These are phyloP conservation scores for Meloe dianella DNA, from an alignment of 2,888 invertebrate genomes.

Conservation along the genomic window DNA sequence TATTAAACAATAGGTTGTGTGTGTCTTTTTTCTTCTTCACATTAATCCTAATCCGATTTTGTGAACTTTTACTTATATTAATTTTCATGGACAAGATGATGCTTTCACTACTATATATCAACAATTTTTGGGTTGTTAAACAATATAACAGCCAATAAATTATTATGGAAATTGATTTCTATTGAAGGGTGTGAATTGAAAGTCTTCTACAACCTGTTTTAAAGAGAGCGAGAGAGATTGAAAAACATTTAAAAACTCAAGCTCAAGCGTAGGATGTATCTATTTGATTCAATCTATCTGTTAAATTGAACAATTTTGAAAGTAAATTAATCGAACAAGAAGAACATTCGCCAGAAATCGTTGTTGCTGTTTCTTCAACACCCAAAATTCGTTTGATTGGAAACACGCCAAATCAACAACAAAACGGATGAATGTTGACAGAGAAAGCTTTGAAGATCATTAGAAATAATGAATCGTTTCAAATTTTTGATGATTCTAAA, in stretches of 20 bases:
- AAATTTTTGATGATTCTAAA: not conserved
- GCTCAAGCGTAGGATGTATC: not conserved
- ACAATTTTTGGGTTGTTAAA: not conserved
- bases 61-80: slow-evolving; percentile 6
- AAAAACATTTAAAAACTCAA: too few relatives aligned
- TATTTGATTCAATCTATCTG: not conserved
- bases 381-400: not conserved
- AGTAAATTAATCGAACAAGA: not conserved
- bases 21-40: too few relatives aligned
- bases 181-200: not conserved
- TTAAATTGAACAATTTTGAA: slow-evolving; percentile 5
- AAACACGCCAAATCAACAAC: not conserved
- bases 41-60: not conserved
- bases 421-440: not conserved
- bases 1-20: not conserved
- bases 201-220: not conserved
- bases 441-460: not conserved
- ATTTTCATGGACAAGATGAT: not conserved
- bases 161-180: not conserved
- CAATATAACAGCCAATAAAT: not conserved
- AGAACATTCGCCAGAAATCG: not conserved
- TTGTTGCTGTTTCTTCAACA: not conserved
- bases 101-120: slow-evolving; percentile 5
- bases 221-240: too few relatives aligned
- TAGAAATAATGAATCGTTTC: not conserved